Evolutionary conservation across 2,797 vertebrate species (phyloP).

Genomic region (Urophycis tenuis): DNA sequence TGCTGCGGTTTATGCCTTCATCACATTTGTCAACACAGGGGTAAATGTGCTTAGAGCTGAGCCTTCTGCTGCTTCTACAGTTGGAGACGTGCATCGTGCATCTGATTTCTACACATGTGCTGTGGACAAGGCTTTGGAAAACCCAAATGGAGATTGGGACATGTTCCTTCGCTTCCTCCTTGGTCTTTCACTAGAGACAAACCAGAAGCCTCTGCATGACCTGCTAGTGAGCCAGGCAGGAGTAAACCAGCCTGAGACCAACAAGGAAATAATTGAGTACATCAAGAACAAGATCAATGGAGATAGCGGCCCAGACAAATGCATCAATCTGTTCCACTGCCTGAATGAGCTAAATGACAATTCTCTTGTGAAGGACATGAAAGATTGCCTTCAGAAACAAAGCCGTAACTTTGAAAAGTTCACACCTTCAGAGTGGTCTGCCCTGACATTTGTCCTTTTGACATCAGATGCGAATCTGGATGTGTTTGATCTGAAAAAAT

Average conservation of each 20-base stretch:
- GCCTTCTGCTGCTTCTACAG: fast-evolving
- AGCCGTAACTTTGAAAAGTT: constrained; percentile 18
- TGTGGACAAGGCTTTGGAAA: constrained; percentile 37
- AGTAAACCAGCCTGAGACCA: background rate
- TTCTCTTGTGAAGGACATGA: constrained; percentile 37
- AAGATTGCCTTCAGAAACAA: constrained; percentile 23
- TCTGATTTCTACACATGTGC: constrained; percentile 32
- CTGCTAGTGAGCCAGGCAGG: constrained; percentile 16
- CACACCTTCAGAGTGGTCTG: constrained; percentile 39
- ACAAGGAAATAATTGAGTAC: constrained; percentile 26
- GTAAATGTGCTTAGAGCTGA: constrained; percentile 20
- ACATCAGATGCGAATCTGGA: constrained; percentile 35
- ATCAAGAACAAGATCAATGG: constrained; percentile 32
- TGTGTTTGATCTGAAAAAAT: constrained; percentile 50
- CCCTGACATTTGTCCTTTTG: constrained; percentile 43
- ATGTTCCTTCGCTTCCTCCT: constrained; percentile 50
- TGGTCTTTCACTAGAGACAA: constrained; percentile 39
- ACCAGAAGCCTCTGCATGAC: constrained; percentile 25
- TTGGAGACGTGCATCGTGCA: background rate
- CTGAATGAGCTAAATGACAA: constrained; percentile 49
- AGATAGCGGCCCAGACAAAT: constrained; percentile 23
- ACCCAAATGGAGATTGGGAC: constrained; percentile 41
- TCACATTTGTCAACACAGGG: constrained; percentile 18
- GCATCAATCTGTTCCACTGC: constrained; percentile 43
- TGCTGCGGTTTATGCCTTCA: constrained; percentile 36